These are phyloP conservation scores for Echinometra lucunter DNA, from an alignment of 53 echinoderm and acorn worm species.

Conservation along the genomic window DNA sequence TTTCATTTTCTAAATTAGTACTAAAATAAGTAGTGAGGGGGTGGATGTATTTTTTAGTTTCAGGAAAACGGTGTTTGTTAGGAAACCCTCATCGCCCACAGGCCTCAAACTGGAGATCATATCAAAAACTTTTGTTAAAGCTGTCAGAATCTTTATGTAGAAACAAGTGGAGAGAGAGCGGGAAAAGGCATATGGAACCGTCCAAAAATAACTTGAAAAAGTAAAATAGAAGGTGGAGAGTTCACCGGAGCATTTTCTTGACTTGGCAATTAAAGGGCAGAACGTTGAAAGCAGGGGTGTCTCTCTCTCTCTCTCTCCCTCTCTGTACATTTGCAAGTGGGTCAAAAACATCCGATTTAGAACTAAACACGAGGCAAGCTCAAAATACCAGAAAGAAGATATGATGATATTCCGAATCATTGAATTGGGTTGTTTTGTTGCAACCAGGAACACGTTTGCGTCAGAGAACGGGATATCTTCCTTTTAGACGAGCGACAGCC, in stretches of 20 bases:
- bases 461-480: conserved; percentile 50
- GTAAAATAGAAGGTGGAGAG: neutral
- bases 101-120: conserved; percentile 32
- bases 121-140: conserved; percentile 43
- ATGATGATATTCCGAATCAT: conserved; percentile 55
- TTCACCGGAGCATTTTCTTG: conserved; percentile 47
- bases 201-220: conserved; percentile 50
- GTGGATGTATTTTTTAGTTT: conserved; percentile 47
- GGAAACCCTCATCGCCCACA: conserved; percentile 20
- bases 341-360: conserved; percentile 71
- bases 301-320: neutral
- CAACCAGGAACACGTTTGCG: conserved; percentile 49
- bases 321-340: conserved; percentile 43
- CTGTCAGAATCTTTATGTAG: conserved; percentile 30
- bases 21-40: neutral
- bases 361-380: conserved; percentile 57
- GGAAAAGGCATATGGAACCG: conserved; percentile 21
- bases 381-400: conserved; percentile 56
- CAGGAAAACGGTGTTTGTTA: conserved; percentile 38
- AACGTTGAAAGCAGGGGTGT: neutral
- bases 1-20: conserved; percentile 35
- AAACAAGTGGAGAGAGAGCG: neutral
- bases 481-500: conserved; percentile 57
- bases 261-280: conserved; percentile 20
- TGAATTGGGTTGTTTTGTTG: conserved; percentile 60